phyloP scores from a whole-genome alignment of 1,140 invertebrate genomes.

The Macrosteles quadrilineatus region DNA sequence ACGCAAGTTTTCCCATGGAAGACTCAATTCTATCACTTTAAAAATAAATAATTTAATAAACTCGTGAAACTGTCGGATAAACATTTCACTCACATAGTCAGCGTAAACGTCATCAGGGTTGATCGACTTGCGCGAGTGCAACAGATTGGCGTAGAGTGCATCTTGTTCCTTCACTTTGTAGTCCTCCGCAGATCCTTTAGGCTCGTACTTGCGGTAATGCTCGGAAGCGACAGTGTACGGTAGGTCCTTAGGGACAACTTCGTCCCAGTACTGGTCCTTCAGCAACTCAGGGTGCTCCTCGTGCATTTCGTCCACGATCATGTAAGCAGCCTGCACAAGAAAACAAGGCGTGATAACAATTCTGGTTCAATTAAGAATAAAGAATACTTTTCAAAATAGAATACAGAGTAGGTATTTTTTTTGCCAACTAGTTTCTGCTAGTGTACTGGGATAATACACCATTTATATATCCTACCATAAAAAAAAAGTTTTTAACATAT shows the following conservation, averaged over 20 bases:
- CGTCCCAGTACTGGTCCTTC: slow-evolving; percentile 89
- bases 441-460: too few species aligned
- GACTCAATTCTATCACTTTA: too few species aligned
- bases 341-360: neutral
- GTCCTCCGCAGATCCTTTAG: slow-evolving; percentile 79
- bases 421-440: too few species aligned
- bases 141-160: slow-evolving; percentile 74
- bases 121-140: slow-evolving; percentile 59
- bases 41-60: too few species aligned
- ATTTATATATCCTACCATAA: too few species aligned
- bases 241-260: slow-evolving; percentile 83
- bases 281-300: slow-evolving; percentile 86
- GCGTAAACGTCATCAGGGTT: slow-evolving; percentile 80
- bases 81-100: slow-evolving; percentile 45
- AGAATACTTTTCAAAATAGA: too few species aligned
- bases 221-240: slow-evolving; percentile 85
- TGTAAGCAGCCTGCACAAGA: slow-evolving; percentile 72
- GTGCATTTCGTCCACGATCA: slow-evolving; percentile 91
- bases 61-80: too few species aligned
- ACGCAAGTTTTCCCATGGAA: too few species aligned
- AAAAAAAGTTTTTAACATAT: too few species aligned
- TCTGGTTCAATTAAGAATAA: too few species aligned
- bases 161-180: slow-evolving; percentile 83
- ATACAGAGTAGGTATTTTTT: too few species aligned
- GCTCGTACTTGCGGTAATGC: slow-evolving; percentile 76